A percentile compares a stretch with the other conserved stretches of the same genome.
Evolutionary conservation across 2,113 vertebrate genomes (phyloP).

Genomic region (Callorhinus ursinus): DNA sequence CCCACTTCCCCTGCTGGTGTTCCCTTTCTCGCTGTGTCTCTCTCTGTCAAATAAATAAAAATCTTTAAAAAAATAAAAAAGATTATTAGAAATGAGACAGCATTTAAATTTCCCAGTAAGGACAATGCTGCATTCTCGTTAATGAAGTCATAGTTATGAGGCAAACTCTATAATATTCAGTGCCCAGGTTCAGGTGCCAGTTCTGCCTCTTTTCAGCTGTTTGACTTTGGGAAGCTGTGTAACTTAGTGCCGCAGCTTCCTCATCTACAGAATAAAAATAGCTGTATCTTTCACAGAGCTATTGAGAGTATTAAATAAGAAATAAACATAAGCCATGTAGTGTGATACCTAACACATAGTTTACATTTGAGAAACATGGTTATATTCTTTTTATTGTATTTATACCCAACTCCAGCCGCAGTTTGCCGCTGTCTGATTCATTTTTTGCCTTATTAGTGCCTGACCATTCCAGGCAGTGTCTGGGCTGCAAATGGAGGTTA

Average conservation of each 20-base stretch:
- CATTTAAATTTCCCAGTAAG: conserved; percentile 21
- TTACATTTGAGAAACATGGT: neutral
- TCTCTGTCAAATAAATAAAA: too few relatives aligned
- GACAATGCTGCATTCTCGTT: neutral
- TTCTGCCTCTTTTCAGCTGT: neutral
- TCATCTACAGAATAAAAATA: conserved; percentile 14
- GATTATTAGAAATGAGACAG: neutral
- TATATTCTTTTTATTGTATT: neutral
- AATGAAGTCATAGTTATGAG: neutral
- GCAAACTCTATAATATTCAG: neutral
- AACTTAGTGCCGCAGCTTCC: neutral
- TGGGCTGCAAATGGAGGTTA: neutral
- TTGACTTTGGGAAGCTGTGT: neutral
- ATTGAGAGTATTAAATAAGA: conserved; percentile 11
- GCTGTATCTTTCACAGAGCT: neutral
- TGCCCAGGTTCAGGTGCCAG: neutral
- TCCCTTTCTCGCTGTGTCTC: too few relatives aligned
- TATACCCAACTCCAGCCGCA: neutral
- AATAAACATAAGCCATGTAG: neutral
- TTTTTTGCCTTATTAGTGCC: neutral
- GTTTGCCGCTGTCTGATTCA: neutral
- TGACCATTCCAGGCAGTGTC: neutral
- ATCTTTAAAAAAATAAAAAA: neutral
- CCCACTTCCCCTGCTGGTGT: too few relatives aligned
- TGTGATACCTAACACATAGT: neutral